A percentile compares a stretch with the other conserved stretches of the same genome.
These are phyloP conservation scores for Poecilus cupreus DNA, from an alignment of 2,888 invertebrate genomes.

Conservation along the genomic window DNA sequence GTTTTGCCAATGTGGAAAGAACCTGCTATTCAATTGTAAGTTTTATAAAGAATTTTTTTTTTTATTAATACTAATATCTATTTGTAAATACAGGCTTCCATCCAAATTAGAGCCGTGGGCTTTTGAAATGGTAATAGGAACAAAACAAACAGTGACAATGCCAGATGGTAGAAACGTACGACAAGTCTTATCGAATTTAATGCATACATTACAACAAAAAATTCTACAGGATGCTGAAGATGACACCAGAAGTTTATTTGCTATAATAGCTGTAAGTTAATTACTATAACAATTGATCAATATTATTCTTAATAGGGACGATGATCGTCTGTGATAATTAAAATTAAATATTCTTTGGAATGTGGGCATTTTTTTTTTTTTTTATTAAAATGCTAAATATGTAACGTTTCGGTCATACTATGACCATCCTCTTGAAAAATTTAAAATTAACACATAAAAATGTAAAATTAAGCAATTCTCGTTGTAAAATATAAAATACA, in stretches of 20 bases:
- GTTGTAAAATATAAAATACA: too few relatives aligned
- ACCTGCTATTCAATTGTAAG: constrained; percentile 76
- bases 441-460: too few relatives aligned
- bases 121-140: constrained; percentile 74
- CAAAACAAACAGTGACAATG: constrained; percentile 71
- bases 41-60: not conserved
- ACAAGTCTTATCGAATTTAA: constrained; percentile 76
- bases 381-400: too few relatives aligned
- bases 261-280: constrained; percentile 69
- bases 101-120: constrained; percentile 76
- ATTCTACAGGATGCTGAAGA: constrained; percentile 83
- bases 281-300: not conserved
- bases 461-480: too few relatives aligned
- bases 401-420: too few relatives aligned
- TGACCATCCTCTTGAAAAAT: too few relatives aligned
- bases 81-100: constrained; percentile 74
- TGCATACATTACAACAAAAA: constrained; percentile 79
- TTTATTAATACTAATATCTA: constrained; percentile 45
- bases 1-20: constrained; percentile 84
- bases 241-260: constrained; percentile 83
- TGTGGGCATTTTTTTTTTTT: too few relatives aligned
- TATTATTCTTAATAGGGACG: too few relatives aligned
- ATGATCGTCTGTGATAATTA: too few relatives aligned
- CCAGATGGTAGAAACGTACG: constrained; percentile 84
- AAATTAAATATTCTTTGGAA: too few relatives aligned